Evolutionary conservation across 2,797 vertebrate species (phyloP), one percentile per base, ranked within the genome.

Genomic region (Dryobates pubescens): DNA sequence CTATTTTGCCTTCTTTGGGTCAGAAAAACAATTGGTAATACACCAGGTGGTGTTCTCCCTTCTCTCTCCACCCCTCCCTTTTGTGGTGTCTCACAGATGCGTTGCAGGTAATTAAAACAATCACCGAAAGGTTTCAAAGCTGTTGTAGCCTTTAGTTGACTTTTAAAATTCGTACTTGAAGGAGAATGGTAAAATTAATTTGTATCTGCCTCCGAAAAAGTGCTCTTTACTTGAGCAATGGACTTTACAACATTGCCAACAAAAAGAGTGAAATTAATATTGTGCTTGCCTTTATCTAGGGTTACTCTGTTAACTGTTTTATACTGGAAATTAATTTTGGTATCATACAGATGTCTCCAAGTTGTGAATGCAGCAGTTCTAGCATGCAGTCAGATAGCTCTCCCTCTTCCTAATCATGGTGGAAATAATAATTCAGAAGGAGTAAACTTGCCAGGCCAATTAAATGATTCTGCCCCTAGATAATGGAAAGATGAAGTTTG

Each of bases 241-340:
- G 86, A 86, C 87, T 91, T 95, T 95, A 96, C 54, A 89, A 87
- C 74, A 47, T 9, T 86, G 67, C 59, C 87, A 88, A 96, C 91
- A 94, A 94, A 95, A 96, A 93, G 88, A 95, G 90, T 86, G 88
- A 38, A 82, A 97, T 87, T 80, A 95, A 97, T 96, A 93, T 92
- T 69, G 76, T 10, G 69, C 43, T 96, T 92, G 73, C 69, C 85
- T 90, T 96, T 97, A 96, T 95, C 76, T 83, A 47, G 62, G 93
- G 81, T 75, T 94, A 92, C 87, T 96, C 94, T 95, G 83, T 78
- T 94, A 91, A 85, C 73, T 90, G 86, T 96, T 94, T 94, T 94
- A 95, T 75, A 62, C 77, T 96, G 87, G 47, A 96, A 96, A 96
- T 83, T 90, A 93, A 82, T 95, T 95, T 93, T 34, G 89, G 17